Percentiles rank a stretch among this genome's conserved stretches.
Conservation (phyloP, 2,113 vertebrate genomes). For the Dendrocopos noguchii region DNA sequence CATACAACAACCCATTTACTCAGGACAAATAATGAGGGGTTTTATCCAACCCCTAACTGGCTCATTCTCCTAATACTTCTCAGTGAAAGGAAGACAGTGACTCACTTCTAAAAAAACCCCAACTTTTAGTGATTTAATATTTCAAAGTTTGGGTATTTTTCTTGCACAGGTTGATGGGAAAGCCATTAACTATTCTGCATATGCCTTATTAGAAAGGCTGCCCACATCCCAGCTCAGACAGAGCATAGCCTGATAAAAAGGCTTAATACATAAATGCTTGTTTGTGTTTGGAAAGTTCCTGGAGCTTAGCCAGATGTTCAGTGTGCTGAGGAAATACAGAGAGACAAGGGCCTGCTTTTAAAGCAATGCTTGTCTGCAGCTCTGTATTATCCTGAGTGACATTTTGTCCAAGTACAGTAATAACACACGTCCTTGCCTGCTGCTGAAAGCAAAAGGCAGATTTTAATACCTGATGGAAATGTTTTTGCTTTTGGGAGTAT, state of each 20-base stretch:
- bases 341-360: slow-evolving; percentile 65
- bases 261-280: slow-evolving; percentile 66
- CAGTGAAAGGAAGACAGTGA: background rate
- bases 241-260: slow-evolving; percentile 61
- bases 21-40: fast-evolving
- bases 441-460: slow-evolving; percentile 31
- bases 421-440: slow-evolving; percentile 29
- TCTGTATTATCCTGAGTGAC: slow-evolving; percentile 64
- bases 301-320: slow-evolving; percentile 63
- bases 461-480: background rate
- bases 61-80: background rate
- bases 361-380: slow-evolving; percentile 48
- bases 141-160: background rate
- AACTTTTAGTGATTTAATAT: background rate
- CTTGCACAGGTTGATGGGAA: background rate
- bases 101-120: background rate
- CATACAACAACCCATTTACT: background rate
- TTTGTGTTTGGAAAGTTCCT: slow-evolving; percentile 68
- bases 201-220: slow-evolving; percentile 52
- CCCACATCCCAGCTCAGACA: slow-evolving; percentile 59
- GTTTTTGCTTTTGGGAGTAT: background rate
- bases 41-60: background rate
- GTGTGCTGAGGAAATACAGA: slow-evolving; percentile 53
- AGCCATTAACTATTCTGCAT: slow-evolving; percentile 28
- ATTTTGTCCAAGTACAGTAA: slow-evolving; percentile 53